Percentiles rank a stretch among this genome's conserved stretches.
phyloP scores from a whole-genome alignment of 2,888 invertebrate genomes.

The Papilio gigon region DNA sequence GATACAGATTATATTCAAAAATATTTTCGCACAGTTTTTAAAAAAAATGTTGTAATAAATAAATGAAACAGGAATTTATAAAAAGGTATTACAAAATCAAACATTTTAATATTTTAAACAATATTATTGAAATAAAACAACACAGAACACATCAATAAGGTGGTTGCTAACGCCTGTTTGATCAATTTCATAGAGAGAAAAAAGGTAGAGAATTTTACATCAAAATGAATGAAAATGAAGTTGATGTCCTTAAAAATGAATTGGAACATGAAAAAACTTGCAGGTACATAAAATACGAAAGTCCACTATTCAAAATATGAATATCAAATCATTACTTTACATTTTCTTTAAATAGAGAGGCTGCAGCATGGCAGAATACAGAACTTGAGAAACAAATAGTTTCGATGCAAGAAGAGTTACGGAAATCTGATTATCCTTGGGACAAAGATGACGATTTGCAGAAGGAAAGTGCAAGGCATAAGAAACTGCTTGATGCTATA shows the following conservation, averaged over 20 bases:
- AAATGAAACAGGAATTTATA: no score
- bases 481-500: conserved; percentile 69
- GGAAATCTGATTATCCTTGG: conserved; percentile 71
- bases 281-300: conserved; percentile 55
- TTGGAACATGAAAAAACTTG: conserved; percentile 76
- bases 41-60: background rate
- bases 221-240: conserved; percentile 73
- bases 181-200: conserved; percentile 44
- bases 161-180: conserved; percentile 48
- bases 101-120: background rate
- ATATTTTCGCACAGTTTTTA: background rate
- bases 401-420: conserved; percentile 72
- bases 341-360: conserved; percentile 58
- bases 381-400: conserved; percentile 76
- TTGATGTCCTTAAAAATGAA: conserved; percentile 74
- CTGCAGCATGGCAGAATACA: conserved; percentile 76
- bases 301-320: background rate
- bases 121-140: background rate
- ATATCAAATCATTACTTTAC: background rate
- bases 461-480: conserved; percentile 68
- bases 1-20: conserved; percentile 1
- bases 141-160: background rate
- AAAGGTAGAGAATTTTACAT: background rate
- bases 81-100: no score
- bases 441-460: conserved; percentile 70